These are phyloP conservation scores for Strix uralensis DNA, from an alignment of 2,113 vertebrate species.

Conservation along the genomic window DNA sequence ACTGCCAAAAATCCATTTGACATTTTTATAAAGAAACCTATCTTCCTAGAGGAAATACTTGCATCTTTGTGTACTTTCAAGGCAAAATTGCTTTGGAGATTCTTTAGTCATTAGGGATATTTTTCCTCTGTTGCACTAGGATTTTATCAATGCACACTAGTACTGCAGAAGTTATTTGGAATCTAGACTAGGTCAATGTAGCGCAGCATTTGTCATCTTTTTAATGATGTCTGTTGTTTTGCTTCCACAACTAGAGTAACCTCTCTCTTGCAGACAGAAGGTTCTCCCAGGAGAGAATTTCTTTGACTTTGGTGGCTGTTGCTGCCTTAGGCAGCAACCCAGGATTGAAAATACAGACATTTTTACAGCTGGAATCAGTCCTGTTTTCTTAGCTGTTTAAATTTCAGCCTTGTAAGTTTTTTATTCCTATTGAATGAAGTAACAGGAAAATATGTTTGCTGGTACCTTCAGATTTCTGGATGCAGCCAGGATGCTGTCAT, in stretches of 20 bases:
- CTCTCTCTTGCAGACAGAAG: neutral
- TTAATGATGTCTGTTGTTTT: neutral
- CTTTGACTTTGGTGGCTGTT: neutral
- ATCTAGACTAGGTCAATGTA: neutral
- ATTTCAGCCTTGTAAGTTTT: neutral
- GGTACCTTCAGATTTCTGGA: neutral
- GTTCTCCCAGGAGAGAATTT: neutral
- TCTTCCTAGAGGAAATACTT: neutral
- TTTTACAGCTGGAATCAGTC: neutral
- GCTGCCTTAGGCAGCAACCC: neutral
- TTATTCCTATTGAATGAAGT: neutral
- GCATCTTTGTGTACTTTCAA: neutral
- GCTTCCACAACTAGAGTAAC: neutral
- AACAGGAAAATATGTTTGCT: neutral
- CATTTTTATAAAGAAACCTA: neutral
- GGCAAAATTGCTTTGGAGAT: neutral
- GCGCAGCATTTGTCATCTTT: neutral
- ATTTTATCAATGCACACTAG: neutral
- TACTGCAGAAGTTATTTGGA: neutral
- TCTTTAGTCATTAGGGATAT: neutral
- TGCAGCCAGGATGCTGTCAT: neutral
- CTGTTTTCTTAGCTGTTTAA: neutral
- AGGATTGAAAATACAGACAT: neutral
- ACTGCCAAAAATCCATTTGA: neutral
- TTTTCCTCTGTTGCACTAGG: neutral